Evolutionary conservation across 2,888 invertebrate genomes (phyloP).

Genomic region (Tyria jacobaeae): DNA sequence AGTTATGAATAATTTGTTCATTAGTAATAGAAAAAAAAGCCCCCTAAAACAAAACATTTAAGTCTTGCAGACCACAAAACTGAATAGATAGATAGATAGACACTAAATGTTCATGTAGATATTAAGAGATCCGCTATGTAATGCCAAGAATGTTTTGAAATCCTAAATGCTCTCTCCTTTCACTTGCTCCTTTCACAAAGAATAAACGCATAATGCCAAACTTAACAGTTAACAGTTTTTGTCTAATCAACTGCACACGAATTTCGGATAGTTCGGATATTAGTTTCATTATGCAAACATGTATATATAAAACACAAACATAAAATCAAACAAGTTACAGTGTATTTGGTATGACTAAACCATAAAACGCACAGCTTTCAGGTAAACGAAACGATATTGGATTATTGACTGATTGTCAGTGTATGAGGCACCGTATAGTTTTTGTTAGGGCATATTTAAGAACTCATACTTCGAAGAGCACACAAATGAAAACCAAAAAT

Average conservation of each 20-base stretch:
- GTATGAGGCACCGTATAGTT: too few species aligned
- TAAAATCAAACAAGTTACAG: too few species aligned
- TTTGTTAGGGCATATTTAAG: too few species aligned
- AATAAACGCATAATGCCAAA: constrained; percentile 19
- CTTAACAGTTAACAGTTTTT: constrained; percentile 18
- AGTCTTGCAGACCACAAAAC: background rate
- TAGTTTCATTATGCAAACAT: background rate
- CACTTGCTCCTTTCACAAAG: constrained; percentile 26
- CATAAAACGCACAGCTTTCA: too few species aligned
- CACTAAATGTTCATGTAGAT: constrained; percentile 16
- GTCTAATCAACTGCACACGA: constrained; percentile 32
- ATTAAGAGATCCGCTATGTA: constrained; percentile 22
- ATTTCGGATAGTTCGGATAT: constrained; percentile 1
- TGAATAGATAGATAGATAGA: background rate
- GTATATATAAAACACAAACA: too few species aligned
- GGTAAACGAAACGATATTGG: too few species aligned
- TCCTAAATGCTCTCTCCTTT: constrained; percentile 37
- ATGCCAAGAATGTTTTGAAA: constrained; percentile 35
- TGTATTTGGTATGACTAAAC: too few species aligned
- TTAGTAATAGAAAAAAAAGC: background rate
- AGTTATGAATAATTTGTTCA: background rate
- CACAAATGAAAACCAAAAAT: too few species aligned
- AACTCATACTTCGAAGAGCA: too few species aligned
- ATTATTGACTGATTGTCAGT: too few species aligned
- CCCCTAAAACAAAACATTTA: background rate